Conservation (phyloP, 1,140 invertebrate species). For the Drosophila jambulina region DNA sequence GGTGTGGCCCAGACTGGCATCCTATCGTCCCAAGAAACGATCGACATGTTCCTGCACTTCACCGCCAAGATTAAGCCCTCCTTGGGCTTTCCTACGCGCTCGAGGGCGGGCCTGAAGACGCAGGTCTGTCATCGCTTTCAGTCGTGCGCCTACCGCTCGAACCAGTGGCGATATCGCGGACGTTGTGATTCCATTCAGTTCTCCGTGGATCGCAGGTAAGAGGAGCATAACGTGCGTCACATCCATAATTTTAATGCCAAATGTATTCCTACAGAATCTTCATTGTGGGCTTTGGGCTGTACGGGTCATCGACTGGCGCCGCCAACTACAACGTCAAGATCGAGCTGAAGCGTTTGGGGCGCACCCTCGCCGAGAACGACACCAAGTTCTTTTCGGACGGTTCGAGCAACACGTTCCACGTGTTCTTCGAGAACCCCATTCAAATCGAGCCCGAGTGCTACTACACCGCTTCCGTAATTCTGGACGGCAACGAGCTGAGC, state of each 20-base stretch:
- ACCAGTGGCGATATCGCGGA: conserved; percentile 97
- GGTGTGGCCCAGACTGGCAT: conserved; percentile 95
- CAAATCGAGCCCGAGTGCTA: conserved; percentile 96
- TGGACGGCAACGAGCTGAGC: conserved; percentile 95
- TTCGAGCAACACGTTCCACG: conserved; percentile 96
- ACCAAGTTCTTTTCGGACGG: conserved; percentile 97
- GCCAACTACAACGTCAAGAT: conserved; percentile 96
- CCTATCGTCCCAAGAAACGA: conserved; percentile 94
- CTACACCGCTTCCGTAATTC: conserved; percentile 95
- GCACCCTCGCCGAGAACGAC: conserved; percentile 94
- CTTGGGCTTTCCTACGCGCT: conserved; percentile 92
- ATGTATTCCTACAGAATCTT: conserved; percentile 89
- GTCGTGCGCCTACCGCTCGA: conserved; percentile 97
- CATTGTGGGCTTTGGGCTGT: conserved; percentile 96
- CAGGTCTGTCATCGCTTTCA: conserved; percentile 97
- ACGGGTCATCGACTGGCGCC: conserved; percentile 96
- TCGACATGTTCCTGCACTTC: conserved; percentile 96
- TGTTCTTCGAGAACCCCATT: conserved; percentile 96
- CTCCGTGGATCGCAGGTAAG: conserved; percentile 90
- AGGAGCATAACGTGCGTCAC: background rate
- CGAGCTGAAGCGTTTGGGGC: conserved; percentile 93
- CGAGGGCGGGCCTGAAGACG: conserved; percentile 93
- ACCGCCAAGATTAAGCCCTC: conserved; percentile 93
- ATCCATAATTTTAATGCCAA: conserved; percentile 70
- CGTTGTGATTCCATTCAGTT: conserved; percentile 97